Evolutionary conservation across 2,888 invertebrate species (phyloP), one percentile per base, ranked within the genome.

Genomic region (Piscicola geometra): DNA sequence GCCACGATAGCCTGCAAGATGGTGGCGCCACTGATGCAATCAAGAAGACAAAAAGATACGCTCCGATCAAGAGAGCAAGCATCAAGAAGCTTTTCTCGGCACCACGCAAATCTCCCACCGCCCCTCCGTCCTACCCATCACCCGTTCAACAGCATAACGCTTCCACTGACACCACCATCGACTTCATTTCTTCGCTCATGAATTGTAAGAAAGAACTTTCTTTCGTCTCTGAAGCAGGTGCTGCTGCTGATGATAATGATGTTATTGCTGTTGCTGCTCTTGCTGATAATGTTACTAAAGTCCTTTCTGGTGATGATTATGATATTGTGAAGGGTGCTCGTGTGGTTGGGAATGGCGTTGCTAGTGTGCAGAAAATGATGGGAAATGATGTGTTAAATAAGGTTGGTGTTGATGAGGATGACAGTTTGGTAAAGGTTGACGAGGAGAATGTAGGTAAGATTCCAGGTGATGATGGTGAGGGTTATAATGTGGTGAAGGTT

Each of bases 141-240:
- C 60, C 60, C 21, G 15, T 21, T 5, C 5, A 5, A 5, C 60
- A 56, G n/a, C 60, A 56, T 18, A 25, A 5, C n/a, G 60, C n/a
- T 21, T 18, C 60, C 25, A 56, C 60, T n/a, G n/a, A 56, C 25
- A 56, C 60, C 60, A 56, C 60, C n/a, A 5, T 56, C 60, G 60
- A 56, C n/a, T 18, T 18, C 60, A 9, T 56, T n/a, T 18, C 25
- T 15, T 5, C 60, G 3, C n/a, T 56, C 21, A n/a, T 56, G 21
- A 5, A 56, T 25, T 3, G 3, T 25, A 56, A 47, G 21, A 47
- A 47, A 47, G 50, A 47, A n/a, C n/a, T n/a, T n/a, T n/a, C n/a
- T n/a, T 5, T 15, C 41, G 41, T 15, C 41, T 41, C 5, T 41
- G 41, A 15, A 15, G 41, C 15, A 9, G 9, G 15, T 41, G 41